phyloP scores from a whole-genome alignment of 2,113 vertebrate genomes.

The Aramus guarauna region DNA sequence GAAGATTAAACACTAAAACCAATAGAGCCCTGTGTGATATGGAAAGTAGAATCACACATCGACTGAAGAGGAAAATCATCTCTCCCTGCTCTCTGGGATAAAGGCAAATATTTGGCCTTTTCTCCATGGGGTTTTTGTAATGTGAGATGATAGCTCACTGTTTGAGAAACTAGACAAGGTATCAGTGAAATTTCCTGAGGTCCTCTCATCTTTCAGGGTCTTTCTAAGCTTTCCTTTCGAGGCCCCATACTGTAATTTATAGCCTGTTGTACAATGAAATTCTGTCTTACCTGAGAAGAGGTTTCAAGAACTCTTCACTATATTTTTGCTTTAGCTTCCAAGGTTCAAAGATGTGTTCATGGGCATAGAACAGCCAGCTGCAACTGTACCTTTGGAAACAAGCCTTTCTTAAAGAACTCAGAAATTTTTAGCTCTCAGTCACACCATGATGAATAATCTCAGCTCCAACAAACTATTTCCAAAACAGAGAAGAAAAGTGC shows the following conservation, averaged over 20 bases:
- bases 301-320: neutral
- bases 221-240: neutral
- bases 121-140: neutral
- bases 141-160: accelerated
- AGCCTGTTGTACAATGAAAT: neutral
- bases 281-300: neutral
- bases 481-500: neutral
- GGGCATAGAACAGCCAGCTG: neutral
- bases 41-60: neutral
- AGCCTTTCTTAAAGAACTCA: neutral
- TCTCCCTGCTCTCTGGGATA: neutral
- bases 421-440: neutral
- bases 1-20: neutral
- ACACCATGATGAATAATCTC: neutral
- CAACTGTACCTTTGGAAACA: neutral
- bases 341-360: neutral
- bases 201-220: neutral
- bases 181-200: neutral
- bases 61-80: neutral
- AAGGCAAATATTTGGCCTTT: neutral
- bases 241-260: neutral
- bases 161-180: neutral
- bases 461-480: neutral
- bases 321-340: neutral
- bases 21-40: neutral